phyloP scores from a whole-genome alignment of 2,113 vertebrate genomes.

The Eretmochelys imbricata region DNA sequence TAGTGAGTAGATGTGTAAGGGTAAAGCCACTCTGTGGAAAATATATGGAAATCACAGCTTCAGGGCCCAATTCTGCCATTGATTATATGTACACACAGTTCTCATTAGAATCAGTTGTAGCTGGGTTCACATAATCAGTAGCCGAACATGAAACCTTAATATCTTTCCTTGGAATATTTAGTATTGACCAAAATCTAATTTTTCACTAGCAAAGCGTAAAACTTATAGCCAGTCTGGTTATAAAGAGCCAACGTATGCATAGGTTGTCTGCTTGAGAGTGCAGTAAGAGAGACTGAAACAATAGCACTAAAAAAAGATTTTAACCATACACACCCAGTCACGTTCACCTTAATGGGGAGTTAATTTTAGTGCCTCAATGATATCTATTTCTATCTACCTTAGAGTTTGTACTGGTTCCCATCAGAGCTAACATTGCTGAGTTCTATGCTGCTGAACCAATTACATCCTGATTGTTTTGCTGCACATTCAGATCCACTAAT shows the following conservation, averaged over 20 bases:
- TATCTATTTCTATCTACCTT: fast-evolving
- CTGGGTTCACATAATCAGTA: background rate
- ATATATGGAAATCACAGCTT: background rate
- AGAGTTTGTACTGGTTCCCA: fast-evolving
- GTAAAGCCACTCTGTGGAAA: background rate
- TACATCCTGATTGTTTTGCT: background rate
- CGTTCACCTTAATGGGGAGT: background rate
- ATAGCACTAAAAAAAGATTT: background rate
- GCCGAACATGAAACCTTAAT: conserved; percentile 34
- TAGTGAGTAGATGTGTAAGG: fast-evolving
- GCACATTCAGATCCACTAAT: background rate
- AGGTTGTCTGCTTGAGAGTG: background rate
- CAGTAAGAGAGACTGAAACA: background rate
- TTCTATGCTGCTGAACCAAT: background rate
- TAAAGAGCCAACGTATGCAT: background rate
- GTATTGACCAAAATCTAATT: conserved; percentile 12
- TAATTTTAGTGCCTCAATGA: fast-evolving
- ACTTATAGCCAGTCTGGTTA: conserved; percentile 23
- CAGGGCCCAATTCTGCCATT: background rate
- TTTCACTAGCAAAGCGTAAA: conserved; percentile 42
- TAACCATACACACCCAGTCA: background rate
- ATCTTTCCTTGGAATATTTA: conserved; percentile 38
- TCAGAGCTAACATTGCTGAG: fast-evolving
- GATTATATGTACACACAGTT: background rate
- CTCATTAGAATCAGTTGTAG: conserved; percentile 25